Conservation (phyloP, 2,113 vertebrate genomes). For the Polypterus senegalus region DNA sequence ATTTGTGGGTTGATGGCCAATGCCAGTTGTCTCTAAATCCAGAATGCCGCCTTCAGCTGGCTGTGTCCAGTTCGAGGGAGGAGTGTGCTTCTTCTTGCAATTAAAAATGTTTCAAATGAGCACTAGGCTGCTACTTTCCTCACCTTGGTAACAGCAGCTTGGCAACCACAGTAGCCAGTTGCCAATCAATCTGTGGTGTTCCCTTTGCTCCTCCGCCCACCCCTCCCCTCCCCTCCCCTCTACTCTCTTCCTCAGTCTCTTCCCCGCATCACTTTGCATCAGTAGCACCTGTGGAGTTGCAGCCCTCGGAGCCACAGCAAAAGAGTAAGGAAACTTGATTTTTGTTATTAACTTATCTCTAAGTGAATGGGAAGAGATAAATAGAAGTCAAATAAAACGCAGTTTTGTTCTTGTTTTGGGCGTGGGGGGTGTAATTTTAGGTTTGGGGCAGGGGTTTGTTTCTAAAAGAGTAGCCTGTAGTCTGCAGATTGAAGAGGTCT, state of each 20-base stretch:
- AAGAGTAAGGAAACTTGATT: constrained; percentile 10
- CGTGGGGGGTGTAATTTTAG: neutral
- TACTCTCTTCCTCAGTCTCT: neutral
- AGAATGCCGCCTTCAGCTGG: no score
- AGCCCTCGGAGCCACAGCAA: constrained; percentile 13
- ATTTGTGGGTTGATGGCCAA: no score
- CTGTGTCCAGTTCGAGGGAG: no score
- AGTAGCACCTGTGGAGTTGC: constrained; percentile 29
- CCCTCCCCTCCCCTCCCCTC: constrained; percentile 13
- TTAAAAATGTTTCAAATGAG: neutral
- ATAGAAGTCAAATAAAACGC: neutral
- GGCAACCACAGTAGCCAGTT: constrained; percentile 31
- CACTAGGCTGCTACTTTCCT: constrained; percentile 16
- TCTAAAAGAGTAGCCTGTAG: no score
- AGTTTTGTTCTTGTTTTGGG: neutral
- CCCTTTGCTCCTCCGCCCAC: constrained; percentile 16
- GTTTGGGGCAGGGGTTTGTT: neutral
- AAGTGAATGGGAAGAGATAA: neutral
- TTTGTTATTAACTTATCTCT: neutral
- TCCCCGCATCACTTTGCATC: constrained; percentile 16
- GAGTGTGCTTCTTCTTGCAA: no score
- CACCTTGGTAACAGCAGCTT: constrained; percentile 38
- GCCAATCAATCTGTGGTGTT: constrained; percentile 28
- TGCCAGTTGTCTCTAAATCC: no score
- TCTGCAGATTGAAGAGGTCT: no score